Evolutionary conservation across 2,888 invertebrate genomes (phyloP).

Genomic region (Podabrus alpinus): DNA sequence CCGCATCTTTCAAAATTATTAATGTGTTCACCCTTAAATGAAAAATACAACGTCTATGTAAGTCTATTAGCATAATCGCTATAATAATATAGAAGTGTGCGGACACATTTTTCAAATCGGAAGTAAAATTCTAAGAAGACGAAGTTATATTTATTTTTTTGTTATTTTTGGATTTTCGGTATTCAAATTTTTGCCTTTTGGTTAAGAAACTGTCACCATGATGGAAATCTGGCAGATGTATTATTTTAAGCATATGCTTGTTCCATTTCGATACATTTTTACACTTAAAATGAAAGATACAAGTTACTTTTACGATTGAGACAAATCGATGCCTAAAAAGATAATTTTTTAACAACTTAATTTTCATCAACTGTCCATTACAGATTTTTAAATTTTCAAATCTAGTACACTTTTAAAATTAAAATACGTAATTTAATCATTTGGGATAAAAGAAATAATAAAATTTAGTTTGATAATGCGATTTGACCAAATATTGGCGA

Average conservation of each 20-base stretch:
- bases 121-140: constrained; percentile 35
- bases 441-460: too few species aligned
- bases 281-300: not conserved
- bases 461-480: too few species aligned
- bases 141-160: constrained; percentile 38
- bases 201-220: constrained; percentile 48
- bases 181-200: constrained; percentile 36
- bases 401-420: too few species aligned
- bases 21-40: constrained; percentile 11
- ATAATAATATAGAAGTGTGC: constrained; percentile 44
- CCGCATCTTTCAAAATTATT: not conserved
- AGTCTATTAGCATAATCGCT: constrained; percentile 40
- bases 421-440: too few species aligned
- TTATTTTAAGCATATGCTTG: constrained; percentile 54
- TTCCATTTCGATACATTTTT: constrained; percentile 18
- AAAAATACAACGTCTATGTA: constrained; percentile 27
- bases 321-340: not conserved
- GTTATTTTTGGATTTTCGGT: constrained; percentile 51
- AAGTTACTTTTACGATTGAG: constrained; percentile 5
- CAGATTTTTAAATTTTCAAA: not conserved
- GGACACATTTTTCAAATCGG: constrained; percentile 48
- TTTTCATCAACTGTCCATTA: not conserved
- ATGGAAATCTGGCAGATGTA: constrained; percentile 56
- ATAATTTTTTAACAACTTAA: not conserved
- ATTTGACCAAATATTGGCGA: too few species aligned